A percentile compares a stretch with the other conserved stretches of the same genome.
These are phyloP conservation scores for Lycopodina hypogea DNA, from an alignment of 37 sponge, comb jelly and placozoan genomes.

Conservation along the genomic window DNA sequence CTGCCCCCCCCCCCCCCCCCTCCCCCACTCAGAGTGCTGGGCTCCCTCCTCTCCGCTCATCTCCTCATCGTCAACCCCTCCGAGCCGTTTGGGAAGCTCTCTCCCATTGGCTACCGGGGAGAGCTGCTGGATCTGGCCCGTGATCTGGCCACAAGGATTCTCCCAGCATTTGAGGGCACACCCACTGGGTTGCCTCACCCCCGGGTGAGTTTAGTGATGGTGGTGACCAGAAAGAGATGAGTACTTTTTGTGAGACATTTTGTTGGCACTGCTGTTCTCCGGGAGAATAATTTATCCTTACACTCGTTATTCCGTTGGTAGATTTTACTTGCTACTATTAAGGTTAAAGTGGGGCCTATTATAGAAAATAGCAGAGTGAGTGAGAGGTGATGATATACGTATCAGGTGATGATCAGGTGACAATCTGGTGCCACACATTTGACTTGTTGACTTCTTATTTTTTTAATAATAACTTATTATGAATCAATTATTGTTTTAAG, in stretches of 20 bases:
- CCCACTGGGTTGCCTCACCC: slow-evolving; percentile 84
- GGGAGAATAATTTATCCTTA: background rate
- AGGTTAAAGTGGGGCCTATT: too few relatives aligned
- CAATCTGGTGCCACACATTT: too few relatives aligned
- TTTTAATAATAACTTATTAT: too few relatives aligned
- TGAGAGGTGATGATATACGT: too few relatives aligned
- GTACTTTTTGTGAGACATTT: too few relatives aligned
- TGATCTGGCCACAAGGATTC: slow-evolving; percentile 75
- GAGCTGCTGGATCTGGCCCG: slow-evolving; percentile 86
- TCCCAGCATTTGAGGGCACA: slow-evolving; percentile 91
- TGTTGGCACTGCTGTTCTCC: too few relatives aligned
- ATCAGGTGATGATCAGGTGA: too few relatives aligned
- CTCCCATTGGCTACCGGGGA: slow-evolving; percentile 62
- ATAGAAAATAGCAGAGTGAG: too few relatives aligned
- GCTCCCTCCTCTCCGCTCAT: slow-evolving; percentile 87
- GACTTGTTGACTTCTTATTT: too few relatives aligned
- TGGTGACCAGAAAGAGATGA: too few relatives aligned
- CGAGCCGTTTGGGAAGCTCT: slow-evolving; percentile 63
- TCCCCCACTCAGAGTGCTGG: slow-evolving; percentile 71
- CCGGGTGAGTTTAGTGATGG: slow-evolving; percentile 44
- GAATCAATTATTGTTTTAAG: too few relatives aligned
- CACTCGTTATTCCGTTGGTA: background rate
- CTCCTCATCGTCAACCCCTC: slow-evolving; percentile 75
- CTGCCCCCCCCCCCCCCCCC: background rate
- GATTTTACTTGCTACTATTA: too few relatives aligned